These are phyloP conservation scores for Porites lobata DNA, from an alignment of 92 coral and sea anemone species.

Conservation along the genomic window DNA sequence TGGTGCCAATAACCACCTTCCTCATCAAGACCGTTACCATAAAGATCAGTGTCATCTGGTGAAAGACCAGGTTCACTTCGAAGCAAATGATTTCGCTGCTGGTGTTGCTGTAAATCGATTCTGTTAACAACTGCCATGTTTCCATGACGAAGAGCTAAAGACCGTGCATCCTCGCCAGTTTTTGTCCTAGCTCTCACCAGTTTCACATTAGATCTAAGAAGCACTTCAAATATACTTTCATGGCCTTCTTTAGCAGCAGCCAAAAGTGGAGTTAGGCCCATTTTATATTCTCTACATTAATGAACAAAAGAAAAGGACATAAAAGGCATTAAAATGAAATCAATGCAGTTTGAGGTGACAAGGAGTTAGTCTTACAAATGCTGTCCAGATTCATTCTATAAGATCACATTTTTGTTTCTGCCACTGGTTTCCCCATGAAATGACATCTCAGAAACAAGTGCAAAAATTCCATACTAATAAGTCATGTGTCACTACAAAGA, in stretches of 20 bases:
- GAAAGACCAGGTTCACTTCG: slow-evolving; percentile 91
- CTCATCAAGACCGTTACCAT: slow-evolving; percentile 11
- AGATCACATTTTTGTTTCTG: no score
- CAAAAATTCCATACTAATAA: no score
- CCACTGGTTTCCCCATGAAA: no score
- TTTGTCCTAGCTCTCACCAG: slow-evolving; percentile 61
- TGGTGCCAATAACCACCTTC: slow-evolving; percentile 66
- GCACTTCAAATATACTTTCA: slow-evolving; percentile 75
- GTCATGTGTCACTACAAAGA: no score
- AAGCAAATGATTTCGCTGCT: slow-evolving; percentile 59
- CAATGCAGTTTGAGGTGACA: no score
- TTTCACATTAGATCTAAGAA: slow-evolving; percentile 72
- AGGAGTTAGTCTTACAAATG: no score
- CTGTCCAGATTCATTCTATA: no score
- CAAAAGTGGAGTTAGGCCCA: slow-evolving; percentile 87
- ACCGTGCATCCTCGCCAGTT: slow-evolving; percentile 73
- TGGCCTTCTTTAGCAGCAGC: slow-evolving; percentile 91
- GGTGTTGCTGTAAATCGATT: slow-evolving; percentile 70
- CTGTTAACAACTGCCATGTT: slow-evolving; percentile 81
- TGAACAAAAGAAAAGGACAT: neutral
- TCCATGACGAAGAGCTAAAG: slow-evolving; percentile 70
- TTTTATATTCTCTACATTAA: slow-evolving; percentile 54
- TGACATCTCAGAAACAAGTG: no score
- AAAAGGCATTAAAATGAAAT: no score
- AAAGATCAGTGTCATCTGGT: slow-evolving; percentile 40